Evolutionary conservation across 64 coral and sea anemone genomes (phyloP).

Genomic region (Dendronephthya gigantea): DNA sequence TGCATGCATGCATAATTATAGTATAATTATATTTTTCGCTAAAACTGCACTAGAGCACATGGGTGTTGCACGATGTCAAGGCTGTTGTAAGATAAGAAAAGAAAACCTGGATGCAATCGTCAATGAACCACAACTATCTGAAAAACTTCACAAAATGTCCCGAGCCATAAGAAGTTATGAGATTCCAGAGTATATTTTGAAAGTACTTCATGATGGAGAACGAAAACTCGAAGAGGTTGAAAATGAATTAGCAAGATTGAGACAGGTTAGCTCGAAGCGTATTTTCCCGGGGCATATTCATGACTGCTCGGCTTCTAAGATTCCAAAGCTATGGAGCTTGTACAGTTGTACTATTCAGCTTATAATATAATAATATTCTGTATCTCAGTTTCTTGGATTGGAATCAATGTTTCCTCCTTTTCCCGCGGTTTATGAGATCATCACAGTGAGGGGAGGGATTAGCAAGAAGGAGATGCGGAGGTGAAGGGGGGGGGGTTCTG

Average conservation of each 20-base stretch:
- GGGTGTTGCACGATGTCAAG: neutral
- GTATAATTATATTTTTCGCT: neutral
- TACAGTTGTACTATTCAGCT: too few relatives aligned
- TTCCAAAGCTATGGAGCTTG: neutral
- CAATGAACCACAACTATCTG: neutral
- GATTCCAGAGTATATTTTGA: neutral
- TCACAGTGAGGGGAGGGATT: too few relatives aligned
- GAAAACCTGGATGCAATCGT: neutral
- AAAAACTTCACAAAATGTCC: constrained; percentile 6
- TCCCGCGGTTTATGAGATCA: too few relatives aligned
- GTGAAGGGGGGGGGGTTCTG: too few relatives aligned
- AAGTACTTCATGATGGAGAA: neutral
- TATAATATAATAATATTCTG: too few relatives aligned
- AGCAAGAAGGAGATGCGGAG: too few relatives aligned
- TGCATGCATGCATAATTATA: neutral
- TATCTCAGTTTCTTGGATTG: too few relatives aligned
- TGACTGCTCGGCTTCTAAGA: neutral
- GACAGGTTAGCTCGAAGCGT: neutral
- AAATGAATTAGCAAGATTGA: neutral
- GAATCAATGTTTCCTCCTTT: too few relatives aligned
- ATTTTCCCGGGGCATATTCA: neutral
- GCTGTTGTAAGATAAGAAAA: neutral
- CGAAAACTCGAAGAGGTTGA: neutral
- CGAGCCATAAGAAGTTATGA: neutral
- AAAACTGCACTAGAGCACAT: neutral